Evolutionary conservation across 1,140 invertebrate species (phyloP).

Genomic region (Aphelenchoides avenae): DNA sequence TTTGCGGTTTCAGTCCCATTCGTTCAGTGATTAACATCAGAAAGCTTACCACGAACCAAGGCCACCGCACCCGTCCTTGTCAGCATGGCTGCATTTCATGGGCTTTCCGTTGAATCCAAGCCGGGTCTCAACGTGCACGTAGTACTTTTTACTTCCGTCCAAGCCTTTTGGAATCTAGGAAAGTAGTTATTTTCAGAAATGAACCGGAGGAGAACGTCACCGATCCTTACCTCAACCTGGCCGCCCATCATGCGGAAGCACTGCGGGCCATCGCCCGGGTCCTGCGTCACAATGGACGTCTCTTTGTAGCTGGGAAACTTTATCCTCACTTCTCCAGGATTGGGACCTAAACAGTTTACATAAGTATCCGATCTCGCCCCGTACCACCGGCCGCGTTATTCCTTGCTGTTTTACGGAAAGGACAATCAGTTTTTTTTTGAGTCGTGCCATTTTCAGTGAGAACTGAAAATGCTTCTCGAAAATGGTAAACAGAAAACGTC

Average conservation of each 20-base stretch:
- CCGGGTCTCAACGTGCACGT: no score
- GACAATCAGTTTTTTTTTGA: no score
- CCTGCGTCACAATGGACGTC: no score
- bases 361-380: neutral
- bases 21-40: no score
- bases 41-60: constrained; percentile 51
- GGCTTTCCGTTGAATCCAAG: constrained; percentile 53
- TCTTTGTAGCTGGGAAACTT: constrained; percentile 50
- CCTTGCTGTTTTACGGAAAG: no score
- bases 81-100: constrained; percentile 50
- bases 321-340: constrained; percentile 43
- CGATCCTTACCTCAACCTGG: constrained; percentile 51
- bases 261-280: constrained; percentile 45
- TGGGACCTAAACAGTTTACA: constrained; percentile 46
- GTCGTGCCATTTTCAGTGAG: no score
- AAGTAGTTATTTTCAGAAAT: no score
- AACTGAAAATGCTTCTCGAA: constrained; percentile 1
- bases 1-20: neutral
- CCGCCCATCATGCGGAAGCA: constrained; percentile 52
- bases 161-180: constrained; percentile 42
- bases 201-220: no score
- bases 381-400: no score
- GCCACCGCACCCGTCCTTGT: constrained; percentile 51
- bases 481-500: neutral
- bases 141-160: constrained; percentile 42